Conservation (phyloP, 1,140 invertebrate species). For the Pinna nobilis region DNA sequence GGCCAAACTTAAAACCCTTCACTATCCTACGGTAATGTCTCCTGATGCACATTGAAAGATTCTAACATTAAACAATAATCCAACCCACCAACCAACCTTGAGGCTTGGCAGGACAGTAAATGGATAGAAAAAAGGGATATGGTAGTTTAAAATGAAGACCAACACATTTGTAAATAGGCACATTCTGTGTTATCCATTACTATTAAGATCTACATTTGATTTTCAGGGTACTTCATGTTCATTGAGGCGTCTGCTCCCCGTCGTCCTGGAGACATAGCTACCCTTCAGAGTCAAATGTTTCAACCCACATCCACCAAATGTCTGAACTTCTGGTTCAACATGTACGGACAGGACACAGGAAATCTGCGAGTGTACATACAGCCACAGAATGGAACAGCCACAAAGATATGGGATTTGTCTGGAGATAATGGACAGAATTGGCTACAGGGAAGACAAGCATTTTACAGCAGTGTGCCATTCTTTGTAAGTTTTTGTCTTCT, state of each 20-base stretch:
- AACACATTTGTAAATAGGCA: no score
- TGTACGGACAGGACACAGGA: conserved; percentile 66
- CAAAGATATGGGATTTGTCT: conserved; percentile 45
- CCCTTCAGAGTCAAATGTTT: conserved; percentile 62
- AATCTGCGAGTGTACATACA: conserved; percentile 63
- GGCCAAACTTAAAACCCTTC: no score
- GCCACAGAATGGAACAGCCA: conserved; percentile 35
- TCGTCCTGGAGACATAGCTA: conserved; percentile 58
- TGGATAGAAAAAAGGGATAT: no score
- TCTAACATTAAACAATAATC: no score
- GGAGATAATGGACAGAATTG: conserved; percentile 51
- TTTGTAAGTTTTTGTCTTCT: conserved; percentile 38
- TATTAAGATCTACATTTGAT: not conserved
- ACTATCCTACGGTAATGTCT: no score
- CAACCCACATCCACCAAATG: conserved; percentile 46
- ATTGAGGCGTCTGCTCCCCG: conserved; percentile 65
- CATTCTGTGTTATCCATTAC: no score
- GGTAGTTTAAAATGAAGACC: no score
- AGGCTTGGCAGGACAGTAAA: no score
- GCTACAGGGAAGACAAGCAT: conserved; percentile 40
- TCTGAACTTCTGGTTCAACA: conserved; percentile 78
- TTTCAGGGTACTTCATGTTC: conserved; percentile 65
- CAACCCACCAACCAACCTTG: no score
- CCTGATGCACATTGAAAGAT: no score
- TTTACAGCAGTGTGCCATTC: conserved; percentile 46